These are phyloP conservation scores for Macropis europaea DNA, from an alignment of 2,888 invertebrate genomes.

Conservation along the genomic window DNA sequence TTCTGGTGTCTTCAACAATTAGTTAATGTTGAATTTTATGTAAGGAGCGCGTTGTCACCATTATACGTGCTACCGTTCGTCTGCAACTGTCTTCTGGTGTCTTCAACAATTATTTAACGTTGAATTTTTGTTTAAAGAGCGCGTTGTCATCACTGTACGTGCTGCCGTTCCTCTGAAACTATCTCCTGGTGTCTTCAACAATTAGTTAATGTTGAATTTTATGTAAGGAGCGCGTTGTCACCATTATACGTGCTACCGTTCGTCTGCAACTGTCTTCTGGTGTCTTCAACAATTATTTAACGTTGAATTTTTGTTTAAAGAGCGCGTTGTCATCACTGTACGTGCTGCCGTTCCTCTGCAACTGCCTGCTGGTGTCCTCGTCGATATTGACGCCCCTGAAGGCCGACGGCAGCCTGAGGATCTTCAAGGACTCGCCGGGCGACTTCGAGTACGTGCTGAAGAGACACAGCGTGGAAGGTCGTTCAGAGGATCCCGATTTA, in stretches of 20 bases:
- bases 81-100: too few relatives aligned
- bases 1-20: too few relatives aligned
- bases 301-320: constrained; percentile 44
- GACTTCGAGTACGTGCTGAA: constrained; percentile 71
- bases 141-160: constrained; percentile 62
- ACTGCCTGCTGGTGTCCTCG: constrained; percentile 61
- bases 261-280: neutral
- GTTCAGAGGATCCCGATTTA: constrained; percentile 64
- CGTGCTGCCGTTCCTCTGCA: constrained; percentile 63
- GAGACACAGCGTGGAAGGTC: constrained; percentile 55
- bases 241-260: too few relatives aligned
- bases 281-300: constrained; percentile 1
- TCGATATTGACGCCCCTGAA: constrained; percentile 62
- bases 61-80: too few relatives aligned
- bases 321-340: constrained; percentile 62
- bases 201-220: too few relatives aligned
- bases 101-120: too few relatives aligned
- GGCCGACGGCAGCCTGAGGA: constrained; percentile 51
- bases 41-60: too few relatives aligned
- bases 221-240: too few relatives aligned
- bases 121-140: too few relatives aligned
- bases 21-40: too few relatives aligned
- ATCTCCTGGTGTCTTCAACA: constrained; percentile 60
- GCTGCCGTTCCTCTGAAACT: constrained; percentile 63
- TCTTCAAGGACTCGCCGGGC: constrained; percentile 57